A percentile compares a stretch with the other conserved stretches of the same genome.
phyloP scores from a whole-genome alignment of 2,113 vertebrate genomes.

The Zosterops hypoxanthus region DNA sequence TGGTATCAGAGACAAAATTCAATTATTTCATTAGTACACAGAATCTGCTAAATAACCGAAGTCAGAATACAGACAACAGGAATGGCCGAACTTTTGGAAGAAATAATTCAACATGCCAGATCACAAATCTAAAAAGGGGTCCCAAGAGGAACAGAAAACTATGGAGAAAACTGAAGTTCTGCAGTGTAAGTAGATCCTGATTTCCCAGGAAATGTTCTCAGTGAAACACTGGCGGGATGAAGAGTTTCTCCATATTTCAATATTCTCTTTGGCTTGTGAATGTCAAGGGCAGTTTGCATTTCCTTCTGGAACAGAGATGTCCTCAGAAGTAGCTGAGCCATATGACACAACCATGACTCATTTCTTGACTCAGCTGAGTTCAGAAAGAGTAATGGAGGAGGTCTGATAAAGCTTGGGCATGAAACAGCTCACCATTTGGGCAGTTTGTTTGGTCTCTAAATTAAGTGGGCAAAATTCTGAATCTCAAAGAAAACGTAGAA shows the following conservation, averaged over 20 bases:
- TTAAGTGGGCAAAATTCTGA: constrained; percentile 18
- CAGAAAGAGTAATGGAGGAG: constrained; percentile 10
- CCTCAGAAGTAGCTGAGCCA: constrained; percentile 8
- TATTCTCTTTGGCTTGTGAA: not conserved
- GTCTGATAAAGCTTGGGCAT: not conserved
- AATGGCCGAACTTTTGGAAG: not conserved
- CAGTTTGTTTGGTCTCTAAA: constrained; percentile 6
- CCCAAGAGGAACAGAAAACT: not conserved
- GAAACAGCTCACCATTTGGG: not conserved
- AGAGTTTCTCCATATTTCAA: not conserved
- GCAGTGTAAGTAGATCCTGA: not conserved
- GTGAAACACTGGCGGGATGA: not conserved
- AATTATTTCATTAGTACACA: not conserved
- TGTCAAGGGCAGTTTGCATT: not conserved
- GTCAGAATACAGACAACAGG: not conserved
- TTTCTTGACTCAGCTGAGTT: constrained; percentile 26
- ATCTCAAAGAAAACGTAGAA: constrained; percentile 41
- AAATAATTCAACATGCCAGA: not conserved
- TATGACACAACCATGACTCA: constrained; percentile 29
- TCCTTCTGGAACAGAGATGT: not conserved
- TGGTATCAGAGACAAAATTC: not conserved
- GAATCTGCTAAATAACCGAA: not conserved
- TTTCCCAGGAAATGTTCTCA: not conserved
- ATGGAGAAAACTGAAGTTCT: not conserved
- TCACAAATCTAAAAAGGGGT: not conserved